phyloP scores from a whole-genome alignment of 2,888 invertebrate species.

The Colletes collaris region DNA sequence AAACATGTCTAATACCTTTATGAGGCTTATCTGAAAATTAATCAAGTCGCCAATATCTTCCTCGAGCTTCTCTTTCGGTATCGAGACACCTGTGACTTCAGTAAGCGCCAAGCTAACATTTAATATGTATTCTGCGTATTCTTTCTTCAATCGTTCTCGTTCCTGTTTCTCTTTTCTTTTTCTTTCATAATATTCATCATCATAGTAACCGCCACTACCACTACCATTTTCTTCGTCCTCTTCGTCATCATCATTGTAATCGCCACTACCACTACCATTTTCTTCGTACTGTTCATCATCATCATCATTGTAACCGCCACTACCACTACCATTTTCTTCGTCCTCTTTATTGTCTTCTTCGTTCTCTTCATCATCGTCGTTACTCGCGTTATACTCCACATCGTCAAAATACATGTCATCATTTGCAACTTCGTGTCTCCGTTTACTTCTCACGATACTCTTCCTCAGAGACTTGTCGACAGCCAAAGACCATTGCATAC shows the following conservation, averaged over 20 bases:
- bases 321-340: neutral
- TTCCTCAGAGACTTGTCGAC: neutral
- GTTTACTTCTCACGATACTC: neutral
- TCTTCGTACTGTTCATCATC: neutral
- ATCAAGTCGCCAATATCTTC: constrained; percentile 65
- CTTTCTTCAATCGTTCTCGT: neutral
- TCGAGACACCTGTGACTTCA: constrained; percentile 49
- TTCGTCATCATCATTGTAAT: neutral
- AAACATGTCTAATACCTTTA: constrained; percentile 19
- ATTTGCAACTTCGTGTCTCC: neutral
- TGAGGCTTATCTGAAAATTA: constrained; percentile 56
- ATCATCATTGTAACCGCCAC: neutral
- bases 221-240: neutral
- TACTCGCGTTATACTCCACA: no score
- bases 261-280: no score
- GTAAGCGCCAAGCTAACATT: constrained; percentile 54
- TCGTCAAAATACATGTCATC: constrained; percentile 15
- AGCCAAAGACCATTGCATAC: no score
- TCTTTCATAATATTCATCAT: neutral
- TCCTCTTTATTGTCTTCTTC: neutral
- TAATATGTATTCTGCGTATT: constrained; percentile 53
- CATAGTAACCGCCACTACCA: neutral
- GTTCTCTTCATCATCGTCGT: neutral
- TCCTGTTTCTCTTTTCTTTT: neutral
- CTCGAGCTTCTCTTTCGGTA: constrained; percentile 51